Base-by-base conservation (phyloP, 2,888 invertebrate genomes). In the Melipona bicolor region DNA sequence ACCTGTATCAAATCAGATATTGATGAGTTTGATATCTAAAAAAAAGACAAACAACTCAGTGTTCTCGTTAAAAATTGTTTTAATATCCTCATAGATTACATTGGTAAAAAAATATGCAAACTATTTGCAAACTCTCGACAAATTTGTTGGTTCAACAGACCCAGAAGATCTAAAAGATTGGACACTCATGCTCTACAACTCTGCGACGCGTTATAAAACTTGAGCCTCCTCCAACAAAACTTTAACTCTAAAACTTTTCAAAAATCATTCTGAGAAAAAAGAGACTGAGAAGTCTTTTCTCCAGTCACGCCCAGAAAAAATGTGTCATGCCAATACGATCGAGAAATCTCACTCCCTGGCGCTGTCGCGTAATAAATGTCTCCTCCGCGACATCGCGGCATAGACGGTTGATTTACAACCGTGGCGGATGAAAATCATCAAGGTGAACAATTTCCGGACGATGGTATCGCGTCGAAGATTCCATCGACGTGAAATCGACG, bases 401-500 rank as follows among this genome's bases (percentile, higher is more conserved):
- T 5, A 43, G 2, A 9, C n/a, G 17, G 3, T 17, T 15, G 65
- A 43, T 67, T 49, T 49, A 1, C 59, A 36, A 71, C 54, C 27
- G 52, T 27, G n/a, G 3, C 77, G 62, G 11, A 21, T 64, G 52
- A 70, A 77, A 72, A 71, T 52, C 71, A 36, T 27, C 43, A 19
- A 56, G 15, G 49, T 54, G 71, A 79, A 81, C 59, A 70, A 74
- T 68, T n/a, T 32, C 3, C 24, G 54, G 67, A 65, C 61, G 79
- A 79, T 71, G 27, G 3, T 68, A 75, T 80, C 79, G 56, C 59
- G 17, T 11, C n/a, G 68, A 50, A 19, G 72, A 79, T 83, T 68
- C 78, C 79, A 83, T 76, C n/a, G 36, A 24, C 65, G 72, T 79
- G 78, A 70, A 72, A 77, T 75, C 77, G 72, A 19, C 74, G 19